A percentile compares a stretch with the other conserved stretches of the same genome.
phyloP scores from a whole-genome alignment of 2,113 vertebrate species.

The Capricornis sumatraensis region DNA sequence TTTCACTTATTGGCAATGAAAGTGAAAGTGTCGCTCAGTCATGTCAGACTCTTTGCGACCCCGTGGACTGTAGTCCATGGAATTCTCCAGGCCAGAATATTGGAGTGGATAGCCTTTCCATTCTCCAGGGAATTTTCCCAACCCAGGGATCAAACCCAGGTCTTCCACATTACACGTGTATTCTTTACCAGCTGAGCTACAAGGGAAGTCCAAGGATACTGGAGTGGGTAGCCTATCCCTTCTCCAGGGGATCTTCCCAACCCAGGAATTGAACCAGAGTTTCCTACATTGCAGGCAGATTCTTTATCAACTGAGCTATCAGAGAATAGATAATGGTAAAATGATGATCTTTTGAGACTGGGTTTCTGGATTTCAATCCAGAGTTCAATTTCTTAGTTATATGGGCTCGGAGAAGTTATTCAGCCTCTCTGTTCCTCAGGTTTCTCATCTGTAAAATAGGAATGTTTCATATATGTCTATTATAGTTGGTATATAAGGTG shows the following conservation, averaged over 20 bases:
- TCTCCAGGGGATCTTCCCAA: neutral
- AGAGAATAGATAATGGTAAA: neutral
- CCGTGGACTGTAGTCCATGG: neutral
- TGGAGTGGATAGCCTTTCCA: neutral
- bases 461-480: neutral
- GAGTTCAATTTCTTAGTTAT: neutral
- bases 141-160: neutral
- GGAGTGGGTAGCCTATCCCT: neutral
- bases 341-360: neutral
- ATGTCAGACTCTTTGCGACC: fast-evolving
- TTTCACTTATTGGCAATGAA: neutral
- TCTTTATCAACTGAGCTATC: neutral
- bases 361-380: neutral
- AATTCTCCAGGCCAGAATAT: neutral
- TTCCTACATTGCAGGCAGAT: neutral
- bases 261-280: neutral
- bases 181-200: neutral
- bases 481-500: neutral
- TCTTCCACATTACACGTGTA: neutral
- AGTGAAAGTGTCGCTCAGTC: neutral
- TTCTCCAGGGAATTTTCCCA: neutral
- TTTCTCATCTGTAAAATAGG: neutral
- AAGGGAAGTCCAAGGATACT: neutral
- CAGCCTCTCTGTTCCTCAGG: neutral
- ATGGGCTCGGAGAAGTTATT: neutral